Evolutionary conservation across 1,140 invertebrate genomes (phyloP).

Genomic region (Polypedilum vanderplanki): DNA sequence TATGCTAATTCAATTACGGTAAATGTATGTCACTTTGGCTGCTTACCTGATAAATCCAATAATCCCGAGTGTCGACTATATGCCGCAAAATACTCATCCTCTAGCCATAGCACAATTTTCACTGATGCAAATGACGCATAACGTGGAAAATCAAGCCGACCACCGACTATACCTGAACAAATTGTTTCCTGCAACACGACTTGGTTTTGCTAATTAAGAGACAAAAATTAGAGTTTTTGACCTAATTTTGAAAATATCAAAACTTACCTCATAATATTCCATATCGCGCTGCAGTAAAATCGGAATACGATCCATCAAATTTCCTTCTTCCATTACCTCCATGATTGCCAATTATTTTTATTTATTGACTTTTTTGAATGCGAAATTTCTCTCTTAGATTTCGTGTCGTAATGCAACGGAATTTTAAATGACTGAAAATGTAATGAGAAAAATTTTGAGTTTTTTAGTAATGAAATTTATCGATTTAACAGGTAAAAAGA

Average conservation of each 20-base stretch:
- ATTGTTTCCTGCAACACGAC: constrained; percentile 66
- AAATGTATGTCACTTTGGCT: constrained; percentile 37
- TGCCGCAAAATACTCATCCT: constrained; percentile 45
- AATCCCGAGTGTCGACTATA: constrained; percentile 47
- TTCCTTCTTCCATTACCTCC: constrained; percentile 79
- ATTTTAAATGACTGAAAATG: not conserved
- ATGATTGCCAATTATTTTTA: constrained; percentile 44
- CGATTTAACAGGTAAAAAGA: too few relatives aligned
- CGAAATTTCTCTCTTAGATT: not conserved
- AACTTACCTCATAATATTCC: constrained; percentile 65
- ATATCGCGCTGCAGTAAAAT: constrained; percentile 69
- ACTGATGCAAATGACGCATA: constrained; percentile 71
- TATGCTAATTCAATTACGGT: constrained; percentile 38
- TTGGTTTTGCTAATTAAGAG: constrained; percentile 55
- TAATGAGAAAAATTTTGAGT: too few relatives aligned
- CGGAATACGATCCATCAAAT: constrained; percentile 71
- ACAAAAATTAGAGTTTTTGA: not conserved
- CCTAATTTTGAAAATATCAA: not conserved
- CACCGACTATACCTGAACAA: constrained; percentile 64
- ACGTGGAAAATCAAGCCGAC: constrained; percentile 67
- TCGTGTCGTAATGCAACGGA: not conserved
- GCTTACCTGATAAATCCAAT: constrained; percentile 37
- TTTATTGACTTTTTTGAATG: not conserved
- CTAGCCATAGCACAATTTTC: constrained; percentile 69
- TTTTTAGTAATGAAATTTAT: too few relatives aligned